Evolutionary conservation across 2,888 invertebrate genomes (phyloP), one percentile per base, ranked within the genome.

Genomic region (Megamerina dolium): DNA sequence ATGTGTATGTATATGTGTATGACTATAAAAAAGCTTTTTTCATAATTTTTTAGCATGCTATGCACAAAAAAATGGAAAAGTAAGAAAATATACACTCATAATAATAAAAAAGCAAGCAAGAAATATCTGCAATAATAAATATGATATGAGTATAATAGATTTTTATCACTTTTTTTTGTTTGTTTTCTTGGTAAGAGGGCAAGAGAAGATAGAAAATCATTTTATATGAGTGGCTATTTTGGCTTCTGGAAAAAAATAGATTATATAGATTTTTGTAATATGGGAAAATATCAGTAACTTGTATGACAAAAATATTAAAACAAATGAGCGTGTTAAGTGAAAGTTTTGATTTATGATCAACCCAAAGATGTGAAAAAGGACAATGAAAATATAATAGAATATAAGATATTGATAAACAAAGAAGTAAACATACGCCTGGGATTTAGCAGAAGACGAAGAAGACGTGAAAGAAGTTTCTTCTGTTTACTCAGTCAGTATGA

Each of bases 21-120:
- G 52, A 50, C 54, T 52, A 61, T 63, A 65, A 64, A 64, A 64
- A 64, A 65, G 63, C 63, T 63, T 65, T 53, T 64, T 62, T 65
- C 64, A 65, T 64, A 64, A 64, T 65, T 65, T 64, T 58, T 48
- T 52, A 48, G 42, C 45, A 42, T 44, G 43, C 43, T 37, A 41
- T 17, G 2, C 18, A 13, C 18, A 17, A 18, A 32, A 41, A 20
- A 5, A 14, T 9, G 30, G 9, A 18, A 36, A 32, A 32, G 23
- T 36, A 36, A 26, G 27, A 46, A 34, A 23, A 14, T 27, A 13
- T 27, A 31, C 38, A 40, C 17, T 14, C 30, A 13, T n/a, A 41
- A 23, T n/a, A 16, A 26, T 30, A 41, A 26, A 41, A 23, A 43
- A 31, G 10, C 29, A 4, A 2, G 17, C 19, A 30, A 13, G 32